Evolutionary conservation across 2,113 vertebrate species (phyloP), one percentile per base, ranked within the genome.

Genomic region (Alethe diademata): DNA sequence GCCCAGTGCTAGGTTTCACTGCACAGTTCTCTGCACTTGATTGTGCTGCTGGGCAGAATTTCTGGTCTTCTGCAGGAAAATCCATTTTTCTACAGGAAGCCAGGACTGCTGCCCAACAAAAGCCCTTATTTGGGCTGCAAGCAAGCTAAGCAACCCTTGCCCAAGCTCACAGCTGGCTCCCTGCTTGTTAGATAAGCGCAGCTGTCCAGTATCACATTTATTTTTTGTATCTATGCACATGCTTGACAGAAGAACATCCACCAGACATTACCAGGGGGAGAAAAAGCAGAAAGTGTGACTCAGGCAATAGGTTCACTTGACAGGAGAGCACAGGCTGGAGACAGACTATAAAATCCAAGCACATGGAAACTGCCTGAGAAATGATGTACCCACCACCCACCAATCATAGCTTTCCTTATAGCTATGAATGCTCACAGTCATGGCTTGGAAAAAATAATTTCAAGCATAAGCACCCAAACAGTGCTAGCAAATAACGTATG

Each of bases 141-240:
- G 47, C n/a, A 61, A 88, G 38, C 45, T 35, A 53, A 82, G 45
- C 20, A 53, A 86, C 24, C 16, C 10, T 42, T 15, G 10, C 1
- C 45, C 43, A 29, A 65, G 48, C 82, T 74, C 75, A 53, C 58
- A 53, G 67, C 40, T 78, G 65, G 43, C 65, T 88, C 45, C 22
- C 29, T 74, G 43, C 47, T 91, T 35, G 33, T 80, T 33, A 65
- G 42, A 5, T 18, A 76, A 61, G 9, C 35, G 58, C 36, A 65
- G 20, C 17, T 4, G 4, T 22, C 38, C 75, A 54, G 22, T 11
- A 22, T 40, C 29, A 16, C 4, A 0, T 5, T 29, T 9, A n/a
- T 25, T 53, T 40, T 74, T 40, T 19, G 2, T n/a, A 61, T 7
- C 42, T 74, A 4, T 50, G 53, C 23, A 64, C 22, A 12, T 13